These are phyloP conservation scores for Podabrus alpinus DNA, from an alignment of 2,888 invertebrate genomes.

Conservation along the genomic window DNA sequence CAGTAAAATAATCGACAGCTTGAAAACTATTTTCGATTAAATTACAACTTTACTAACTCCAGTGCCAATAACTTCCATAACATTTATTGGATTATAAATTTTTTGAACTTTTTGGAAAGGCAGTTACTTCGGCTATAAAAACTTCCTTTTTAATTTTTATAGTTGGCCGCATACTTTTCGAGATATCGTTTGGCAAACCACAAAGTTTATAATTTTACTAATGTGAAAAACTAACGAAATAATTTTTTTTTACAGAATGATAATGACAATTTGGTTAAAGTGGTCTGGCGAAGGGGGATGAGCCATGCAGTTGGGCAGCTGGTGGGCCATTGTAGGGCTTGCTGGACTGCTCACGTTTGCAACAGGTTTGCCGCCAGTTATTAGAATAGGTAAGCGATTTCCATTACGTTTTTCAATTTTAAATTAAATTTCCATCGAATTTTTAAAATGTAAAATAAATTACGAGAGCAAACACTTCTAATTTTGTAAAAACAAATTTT, in stretches of 20 bases:
- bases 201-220: too few relatives aligned
- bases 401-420: background rate
- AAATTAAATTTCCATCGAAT: background rate
- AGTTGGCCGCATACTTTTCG: too few relatives aligned
- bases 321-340: constrained; percentile 48
- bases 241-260: constrained; percentile 8
- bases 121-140: too few relatives aligned
- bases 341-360: constrained; percentile 48
- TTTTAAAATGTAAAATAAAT: background rate
- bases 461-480: background rate
- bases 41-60: too few relatives aligned
- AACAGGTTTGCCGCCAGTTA: constrained; percentile 49
- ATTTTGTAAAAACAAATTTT: background rate
- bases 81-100: too few relatives aligned
- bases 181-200: too few relatives aligned
- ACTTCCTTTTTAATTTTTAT: too few relatives aligned
- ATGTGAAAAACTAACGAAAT: background rate
- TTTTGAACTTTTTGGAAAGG: too few relatives aligned
- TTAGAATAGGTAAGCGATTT: constrained; percentile 52
- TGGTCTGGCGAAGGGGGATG: constrained; percentile 43
- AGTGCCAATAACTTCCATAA: too few relatives aligned
- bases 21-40: too few relatives aligned
- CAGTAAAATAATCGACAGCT: too few relatives aligned
- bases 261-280: constrained; percentile 25
- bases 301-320: constrained; percentile 49